Percentiles rank a stretch among this genome's conserved stretches.
Conservation (phyloP, 2,888 invertebrate species). For the Rosalia funebris region DNA sequence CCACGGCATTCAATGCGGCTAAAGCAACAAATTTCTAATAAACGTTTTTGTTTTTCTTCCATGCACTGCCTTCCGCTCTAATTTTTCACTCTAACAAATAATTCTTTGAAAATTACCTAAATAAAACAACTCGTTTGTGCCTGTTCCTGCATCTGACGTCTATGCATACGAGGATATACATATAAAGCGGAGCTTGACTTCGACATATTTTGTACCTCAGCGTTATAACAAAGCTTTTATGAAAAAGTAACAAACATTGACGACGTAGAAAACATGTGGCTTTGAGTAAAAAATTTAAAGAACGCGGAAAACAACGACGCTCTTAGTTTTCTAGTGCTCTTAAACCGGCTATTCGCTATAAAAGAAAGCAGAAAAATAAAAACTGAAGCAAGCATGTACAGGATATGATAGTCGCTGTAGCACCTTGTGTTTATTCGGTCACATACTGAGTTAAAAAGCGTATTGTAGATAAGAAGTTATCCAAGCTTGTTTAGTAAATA, state of each 20-base stretch:
- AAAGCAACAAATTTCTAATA: slow-evolving; percentile 33
- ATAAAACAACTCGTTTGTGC: slow-evolving; percentile 31
- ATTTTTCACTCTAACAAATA: slow-evolving; percentile 44
- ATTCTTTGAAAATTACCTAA: slow-evolving; percentile 42
- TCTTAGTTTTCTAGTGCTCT: slow-evolving; percentile 42
- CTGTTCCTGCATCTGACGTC: background rate
- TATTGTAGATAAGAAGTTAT: background rate
- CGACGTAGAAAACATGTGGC: slow-evolving; percentile 37
- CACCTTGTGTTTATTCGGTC: slow-evolving; percentile 7
- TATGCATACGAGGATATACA: background rate
- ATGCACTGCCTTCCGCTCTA: slow-evolving; percentile 38
- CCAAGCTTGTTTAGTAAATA: background rate
- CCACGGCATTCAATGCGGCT: no score
- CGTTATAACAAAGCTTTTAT: slow-evolving; percentile 8
- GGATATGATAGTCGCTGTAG: slow-evolving; percentile 18
- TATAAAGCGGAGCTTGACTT: slow-evolving; percentile 6
- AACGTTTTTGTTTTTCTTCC: slow-evolving; percentile 34
- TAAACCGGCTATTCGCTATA: slow-evolving; percentile 33
- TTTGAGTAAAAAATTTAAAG: slow-evolving; percentile 38
- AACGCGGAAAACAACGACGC: slow-evolving; percentile 39
- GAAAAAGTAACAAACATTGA: slow-evolving; percentile 14
- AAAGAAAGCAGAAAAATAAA: slow-evolving; percentile 12
- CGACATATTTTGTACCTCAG: slow-evolving; percentile 3
- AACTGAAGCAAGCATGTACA: slow-evolving; percentile 15
- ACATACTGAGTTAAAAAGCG: background rate